Base-by-base conservation (phyloP, 1,140 invertebrate species). In the Amyelois transitella region DNA sequence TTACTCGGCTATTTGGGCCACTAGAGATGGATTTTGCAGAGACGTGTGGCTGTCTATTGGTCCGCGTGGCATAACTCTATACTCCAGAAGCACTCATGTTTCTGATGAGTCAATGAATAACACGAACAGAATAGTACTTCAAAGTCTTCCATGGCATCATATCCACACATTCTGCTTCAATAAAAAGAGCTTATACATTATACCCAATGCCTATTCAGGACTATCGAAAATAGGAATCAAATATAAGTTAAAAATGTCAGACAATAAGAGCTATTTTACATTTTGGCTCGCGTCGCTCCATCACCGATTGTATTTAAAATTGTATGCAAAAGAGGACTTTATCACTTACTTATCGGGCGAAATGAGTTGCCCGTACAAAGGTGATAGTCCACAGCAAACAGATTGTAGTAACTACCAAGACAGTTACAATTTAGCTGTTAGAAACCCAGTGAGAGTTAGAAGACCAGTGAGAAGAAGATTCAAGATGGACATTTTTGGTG, bases 91-190 rank as follows among this genome's bases (percentile, higher is more conserved):
- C 21, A 83, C 70, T 66, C 74, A 77, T 43, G 61, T 76, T 17
- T 63, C 75, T 38, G 85, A 83, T 21, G 69, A 76, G 14, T 51
- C 69, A 54, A 68, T 62, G 19, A 75, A 58, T 17, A 77, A 69
- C 49, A 72, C 66, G 22, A 88, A 87, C 54, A 72, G 87, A 10
- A 85, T 89, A 56, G 81, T 89, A 0, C 62, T 89, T 53, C 87
- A 89, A 61, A 87, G 87, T 47, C 63, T 89, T 47, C 81, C 88
- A 0, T 94, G 94, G 94, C 90, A 91, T 64, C 91, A 92, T 55
- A 94, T 94, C 60, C 93, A 94, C 68, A 94, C 92, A 52, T 86
- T 94, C 20, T 94, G 92, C 66, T 94, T 94, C 66, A 93, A 91
- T 62, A 94, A 94, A 72, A 93, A 91, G 50, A 92, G 91, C 38